Evolutionary conservation across 2,888 invertebrate species (phyloP).

Genomic region (Dioctria rufipes): DNA sequence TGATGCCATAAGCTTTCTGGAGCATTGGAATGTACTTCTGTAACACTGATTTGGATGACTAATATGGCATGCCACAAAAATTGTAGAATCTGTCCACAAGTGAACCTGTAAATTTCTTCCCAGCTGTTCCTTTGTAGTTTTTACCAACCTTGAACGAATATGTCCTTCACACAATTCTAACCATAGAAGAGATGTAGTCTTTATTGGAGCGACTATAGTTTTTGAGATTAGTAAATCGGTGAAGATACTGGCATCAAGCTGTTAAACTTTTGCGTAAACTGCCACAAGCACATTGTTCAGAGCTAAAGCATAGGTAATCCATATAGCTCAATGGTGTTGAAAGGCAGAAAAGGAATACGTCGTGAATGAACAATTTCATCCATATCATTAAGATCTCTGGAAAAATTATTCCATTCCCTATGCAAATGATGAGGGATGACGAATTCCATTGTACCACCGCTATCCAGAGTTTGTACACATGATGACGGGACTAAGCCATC

Average conservation of each 20-base stretch:
- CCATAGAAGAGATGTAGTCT: background rate
- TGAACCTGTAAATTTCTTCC: background rate
- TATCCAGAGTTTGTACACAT: conserved; percentile 29
- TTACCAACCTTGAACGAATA: background rate
- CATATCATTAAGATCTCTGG: background rate
- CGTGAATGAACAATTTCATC: background rate
- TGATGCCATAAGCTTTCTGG: conserved; percentile 2
- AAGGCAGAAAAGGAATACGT: background rate
- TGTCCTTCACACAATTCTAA: background rate
- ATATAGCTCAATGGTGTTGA: background rate
- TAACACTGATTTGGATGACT: background rate
- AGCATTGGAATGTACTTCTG: background rate
- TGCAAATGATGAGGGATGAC: background rate
- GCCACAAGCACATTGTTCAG: conserved; percentile 42
- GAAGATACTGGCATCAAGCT: background rate
- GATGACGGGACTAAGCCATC: conserved; percentile 33
- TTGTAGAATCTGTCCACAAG: conserved; percentile 60
- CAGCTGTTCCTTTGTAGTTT: background rate
- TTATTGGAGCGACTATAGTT: conserved; percentile 22
- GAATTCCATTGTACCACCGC: conserved; percentile 16
- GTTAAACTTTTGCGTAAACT: conserved; percentile 11
- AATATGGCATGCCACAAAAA: background rate
- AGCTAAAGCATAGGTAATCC: conserved; percentile 53
- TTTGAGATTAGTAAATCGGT: background rate
- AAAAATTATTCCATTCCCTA: conserved; percentile 31